Evolutionary conservation across 2,797 vertebrate genomes (phyloP).

Genomic region (Hippopotamyrus pictus): DNA sequence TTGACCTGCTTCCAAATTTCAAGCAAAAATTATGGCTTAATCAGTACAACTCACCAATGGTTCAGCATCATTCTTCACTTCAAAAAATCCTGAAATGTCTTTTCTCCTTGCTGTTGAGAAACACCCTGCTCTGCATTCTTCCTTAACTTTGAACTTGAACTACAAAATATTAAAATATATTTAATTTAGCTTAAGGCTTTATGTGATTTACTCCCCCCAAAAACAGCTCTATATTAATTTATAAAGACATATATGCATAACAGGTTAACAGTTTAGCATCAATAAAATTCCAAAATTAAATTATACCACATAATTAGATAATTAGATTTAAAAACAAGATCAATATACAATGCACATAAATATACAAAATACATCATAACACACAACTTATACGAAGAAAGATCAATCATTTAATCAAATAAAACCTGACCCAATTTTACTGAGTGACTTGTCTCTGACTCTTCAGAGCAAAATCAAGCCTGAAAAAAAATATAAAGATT

Average conservation of each 20-base stretch:
- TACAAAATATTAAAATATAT: conserved; percentile 40
- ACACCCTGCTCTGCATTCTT: conserved; percentile 72
- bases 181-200: neutral
- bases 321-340: neutral
- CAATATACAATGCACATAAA: neutral
- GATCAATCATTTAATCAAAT: conserved; percentile 89
- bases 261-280: neutral
- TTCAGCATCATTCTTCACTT: conserved; percentile 91
- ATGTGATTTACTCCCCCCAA: neutral
- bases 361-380: neutral
- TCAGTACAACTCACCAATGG: conserved; percentile 71
- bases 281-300: neutral
- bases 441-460: conserved; percentile 74
- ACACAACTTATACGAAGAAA: conserved; percentile 85
- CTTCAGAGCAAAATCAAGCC: conserved; percentile 83
- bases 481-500: conserved; percentile 35
- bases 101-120: conserved; percentile 49
- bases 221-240: neutral
- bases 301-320: neutral
- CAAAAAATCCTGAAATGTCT: conserved; percentile 76
- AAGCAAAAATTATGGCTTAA: no score
- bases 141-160: conserved; percentile 76
- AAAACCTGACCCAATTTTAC: conserved; percentile 91
- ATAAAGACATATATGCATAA: neutral
- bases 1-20: neutral